Base-by-base conservation (phyloP, 2,113 vertebrate genomes). In the Sinocyclocheilus anophthalmus region DNA sequence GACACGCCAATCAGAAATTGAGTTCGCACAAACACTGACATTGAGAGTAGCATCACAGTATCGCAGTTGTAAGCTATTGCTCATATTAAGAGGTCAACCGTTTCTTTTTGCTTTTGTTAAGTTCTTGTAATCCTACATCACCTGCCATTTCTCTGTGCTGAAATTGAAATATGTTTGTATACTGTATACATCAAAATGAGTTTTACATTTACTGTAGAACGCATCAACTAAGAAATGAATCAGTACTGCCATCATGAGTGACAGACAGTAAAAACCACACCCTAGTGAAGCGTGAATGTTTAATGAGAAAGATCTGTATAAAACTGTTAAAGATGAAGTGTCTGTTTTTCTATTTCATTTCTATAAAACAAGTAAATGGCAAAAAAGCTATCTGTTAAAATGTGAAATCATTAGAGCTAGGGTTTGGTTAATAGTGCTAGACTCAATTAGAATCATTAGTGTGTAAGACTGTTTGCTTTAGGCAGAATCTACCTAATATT, bases 21-120 rank as follows among this genome's bases (percentile, higher is more conserved):
- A 13, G 76, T 39, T 61, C 16, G 42, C 30, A 81, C 3, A 24
- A 67, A 87, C 7, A 86, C 89, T 80, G 88, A 92, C 92, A 93
- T 88, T 89, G 90, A 87, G 87, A 83, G 84, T 73, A 76, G 81
- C 88, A 90, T 95, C 94, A 94, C 93, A 94, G 94, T 95, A 92
- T 95, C 87, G 90, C 90, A 94, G 93, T 93, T 92, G 87, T 92
- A 86, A 57, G 89, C 90, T 95, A 95, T 95, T 94, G 93, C 94
- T 94, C 88, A 33, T 81, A 55, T 53, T 13, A 48, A 82, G 80
- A 82, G 61, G 61, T 48, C 42, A 5, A 69, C 80, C 80, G 61
- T 30, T 82, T 69, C 63, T 1, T 69, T 22, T 76, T 26, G 42
- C 45, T 76, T 76, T 48, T 3, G 3, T 55, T 3, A 69, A 30